Evolutionary conservation across 2,797 vertebrate species (phyloP).

Genomic region (Odontamblyopus rebecca): DNA sequence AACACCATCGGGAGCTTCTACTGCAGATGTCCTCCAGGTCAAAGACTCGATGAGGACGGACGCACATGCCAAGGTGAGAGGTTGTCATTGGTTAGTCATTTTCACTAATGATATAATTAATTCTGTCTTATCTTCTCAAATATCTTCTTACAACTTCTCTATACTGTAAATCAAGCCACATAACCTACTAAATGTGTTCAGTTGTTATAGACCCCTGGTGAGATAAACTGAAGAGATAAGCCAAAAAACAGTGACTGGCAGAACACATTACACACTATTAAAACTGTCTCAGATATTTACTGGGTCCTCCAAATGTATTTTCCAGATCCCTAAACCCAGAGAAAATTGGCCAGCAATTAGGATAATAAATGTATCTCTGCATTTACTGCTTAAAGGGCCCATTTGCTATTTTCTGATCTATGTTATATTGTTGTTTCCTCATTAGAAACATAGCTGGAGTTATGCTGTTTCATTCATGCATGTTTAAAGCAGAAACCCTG

Average conservation of each 20-base stretch:
- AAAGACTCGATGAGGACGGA: slow-evolving; percentile 73
- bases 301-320: not conserved
- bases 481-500: no score
- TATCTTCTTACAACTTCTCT: no score
- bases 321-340: not conserved
- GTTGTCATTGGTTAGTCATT: no score
- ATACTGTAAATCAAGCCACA: not conserved
- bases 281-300: not conserved
- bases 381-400: no score
- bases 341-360: not conserved
- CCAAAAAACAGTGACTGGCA: not conserved
- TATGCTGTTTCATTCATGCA: no score
- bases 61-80: slow-evolving; percentile 81
- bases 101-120: no score
- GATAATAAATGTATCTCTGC: no score
- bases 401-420: no score
- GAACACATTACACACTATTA: not conserved
- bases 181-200: not conserved
- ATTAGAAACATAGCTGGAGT: no score
- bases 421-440: no score
- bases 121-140: not conserved
- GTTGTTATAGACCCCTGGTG: not conserved
- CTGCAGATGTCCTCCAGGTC: slow-evolving; percentile 80
- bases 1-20: slow-evolving; percentile 89
- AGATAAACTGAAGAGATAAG: not conserved